These are phyloP conservation scores for Leptinotarsa defecta DNA, from an alignment of 1,140 invertebrate species.

Conservation along the genomic window DNA sequence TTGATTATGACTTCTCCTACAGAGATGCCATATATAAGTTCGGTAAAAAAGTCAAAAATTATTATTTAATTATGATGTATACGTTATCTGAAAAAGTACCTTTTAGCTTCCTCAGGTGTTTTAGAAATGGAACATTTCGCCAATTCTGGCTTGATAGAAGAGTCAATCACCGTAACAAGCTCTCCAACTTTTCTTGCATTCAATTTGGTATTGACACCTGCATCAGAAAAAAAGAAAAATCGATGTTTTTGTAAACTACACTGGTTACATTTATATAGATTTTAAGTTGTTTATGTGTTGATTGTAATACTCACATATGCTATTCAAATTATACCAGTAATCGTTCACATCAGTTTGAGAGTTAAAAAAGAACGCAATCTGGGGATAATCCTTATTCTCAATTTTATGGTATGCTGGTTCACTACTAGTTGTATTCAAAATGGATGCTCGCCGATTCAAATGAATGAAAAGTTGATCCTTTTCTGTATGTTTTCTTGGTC, in stretches of 20 bases:
- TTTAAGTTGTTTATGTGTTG: slow-evolving; percentile 29
- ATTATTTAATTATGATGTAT: too few relatives aligned
- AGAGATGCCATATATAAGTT: too few relatives aligned
- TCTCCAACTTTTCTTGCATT: slow-evolving; percentile 32
- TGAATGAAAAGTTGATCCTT: slow-evolving; percentile 76
- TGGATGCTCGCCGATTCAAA: slow-evolving; percentile 65
- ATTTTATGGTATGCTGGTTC: slow-evolving; percentile 67
- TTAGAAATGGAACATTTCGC: slow-evolving; percentile 50
- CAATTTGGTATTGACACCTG: slow-evolving; percentile 36
- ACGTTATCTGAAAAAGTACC: neutral
- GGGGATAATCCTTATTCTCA: slow-evolving; percentile 63
- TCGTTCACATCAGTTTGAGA: slow-evolving; percentile 63
- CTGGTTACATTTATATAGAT: slow-evolving; percentile 52
- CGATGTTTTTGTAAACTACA: too few relatives aligned
- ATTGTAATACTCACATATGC: slow-evolving; percentile 63
- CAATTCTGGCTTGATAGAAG: slow-evolving; percentile 61
- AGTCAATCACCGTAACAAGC: slow-evolving; percentile 58
- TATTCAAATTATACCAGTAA: slow-evolving; percentile 78
- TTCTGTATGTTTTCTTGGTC: slow-evolving; percentile 67
- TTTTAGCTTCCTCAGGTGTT: slow-evolving; percentile 56
- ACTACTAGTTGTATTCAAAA: slow-evolving; percentile 72
- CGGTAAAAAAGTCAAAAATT: too few relatives aligned
- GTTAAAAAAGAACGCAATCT: slow-evolving; percentile 63
- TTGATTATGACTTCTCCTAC: neutral
- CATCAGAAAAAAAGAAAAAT: too few relatives aligned